Evolutionary conservation across 2,797 vertebrate species (phyloP).

Genomic region (Lerista edwardsae): DNA sequence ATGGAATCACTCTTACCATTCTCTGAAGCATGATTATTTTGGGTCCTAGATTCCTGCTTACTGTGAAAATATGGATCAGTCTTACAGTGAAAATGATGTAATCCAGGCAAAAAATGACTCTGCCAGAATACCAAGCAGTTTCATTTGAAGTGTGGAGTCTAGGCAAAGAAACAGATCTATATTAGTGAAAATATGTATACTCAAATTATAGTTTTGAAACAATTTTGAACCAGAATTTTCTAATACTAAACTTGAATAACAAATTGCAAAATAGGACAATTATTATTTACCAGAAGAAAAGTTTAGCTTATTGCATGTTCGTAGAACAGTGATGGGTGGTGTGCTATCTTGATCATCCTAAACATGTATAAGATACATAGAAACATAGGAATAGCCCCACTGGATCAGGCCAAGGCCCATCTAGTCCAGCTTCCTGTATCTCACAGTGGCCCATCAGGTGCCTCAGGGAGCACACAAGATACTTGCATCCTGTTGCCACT

Average conservation of each 20-base stretch:
- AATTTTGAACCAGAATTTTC: background rate
- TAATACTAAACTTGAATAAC: background rate
- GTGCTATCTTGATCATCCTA: no score
- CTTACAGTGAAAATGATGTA: constrained; percentile 84
- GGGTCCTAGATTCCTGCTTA: constrained; percentile 83
- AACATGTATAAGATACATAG: no score
- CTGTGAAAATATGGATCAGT: constrained; percentile 84
- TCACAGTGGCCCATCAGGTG: no score
- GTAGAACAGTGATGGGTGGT: background rate
- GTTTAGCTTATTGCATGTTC: background rate
- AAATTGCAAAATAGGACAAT: background rate
- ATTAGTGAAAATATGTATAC: constrained; percentile 24
- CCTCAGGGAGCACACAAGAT: no score
- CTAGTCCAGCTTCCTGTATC: no score
- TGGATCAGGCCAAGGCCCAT: no score
- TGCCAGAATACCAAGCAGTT: constrained; percentile 77
- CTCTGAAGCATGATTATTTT: constrained; percentile 86
- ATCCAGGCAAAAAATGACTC: constrained; percentile 84
- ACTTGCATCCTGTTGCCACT: no score
- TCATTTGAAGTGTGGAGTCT: constrained; percentile 77
- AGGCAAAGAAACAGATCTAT: constrained; percentile 8
- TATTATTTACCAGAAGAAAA: background rate
- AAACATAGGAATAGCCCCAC: no score
- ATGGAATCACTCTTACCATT: constrained; percentile 73
- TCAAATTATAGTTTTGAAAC: background rate